Evolutionary conservation across 2,113 vertebrate genomes (phyloP).

Genomic region (Perca schrenkii): DNA sequence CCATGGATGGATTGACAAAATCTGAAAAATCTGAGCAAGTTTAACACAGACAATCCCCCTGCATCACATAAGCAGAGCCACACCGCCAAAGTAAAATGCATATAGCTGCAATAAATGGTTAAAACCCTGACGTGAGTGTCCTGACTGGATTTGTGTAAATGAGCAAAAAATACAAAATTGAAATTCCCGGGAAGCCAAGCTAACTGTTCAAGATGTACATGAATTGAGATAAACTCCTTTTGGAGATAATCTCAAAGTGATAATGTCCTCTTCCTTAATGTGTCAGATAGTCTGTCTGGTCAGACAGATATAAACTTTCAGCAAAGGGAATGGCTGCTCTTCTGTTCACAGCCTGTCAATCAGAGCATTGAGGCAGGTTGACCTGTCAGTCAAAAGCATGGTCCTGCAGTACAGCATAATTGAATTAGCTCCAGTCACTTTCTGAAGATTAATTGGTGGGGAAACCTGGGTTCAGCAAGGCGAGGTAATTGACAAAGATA

Average conservation of each 20-base stretch:
- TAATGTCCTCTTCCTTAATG: conserved; percentile 52
- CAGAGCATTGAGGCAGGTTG: conserved; percentile 50
- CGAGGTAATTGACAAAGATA: conserved; percentile 64
- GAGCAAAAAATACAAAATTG: background rate
- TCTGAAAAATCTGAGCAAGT: no score
- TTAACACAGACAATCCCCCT: no score
- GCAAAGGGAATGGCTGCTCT: conserved; percentile 33
- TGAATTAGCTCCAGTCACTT: conserved; percentile 70
- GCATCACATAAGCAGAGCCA: background rate
- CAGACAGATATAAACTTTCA: conserved; percentile 48
- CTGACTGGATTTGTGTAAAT: background rate
- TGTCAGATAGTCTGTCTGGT: conserved; percentile 50
- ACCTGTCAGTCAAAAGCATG: conserved; percentile 65
- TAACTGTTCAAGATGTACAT: conserved; percentile 7
- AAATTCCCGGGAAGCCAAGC: background rate
- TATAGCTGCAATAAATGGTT: background rate
- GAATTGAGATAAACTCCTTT: conserved; percentile 14
- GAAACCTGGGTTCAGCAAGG: conserved; percentile 45
- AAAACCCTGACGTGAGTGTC: background rate
- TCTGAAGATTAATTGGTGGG: conserved; percentile 78
- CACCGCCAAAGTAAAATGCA: background rate
- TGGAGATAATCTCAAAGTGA: conserved; percentile 50
- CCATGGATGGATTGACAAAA: background rate
- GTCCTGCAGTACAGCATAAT: conserved; percentile 53
- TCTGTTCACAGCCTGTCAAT: conserved; percentile 63